Percentiles rank a stretch among this genome's conserved stretches.
These are phyloP conservation scores for Girardia tigrina DNA, from an alignment of 2,888 invertebrate genomes.

Conservation along the genomic window DNA sequence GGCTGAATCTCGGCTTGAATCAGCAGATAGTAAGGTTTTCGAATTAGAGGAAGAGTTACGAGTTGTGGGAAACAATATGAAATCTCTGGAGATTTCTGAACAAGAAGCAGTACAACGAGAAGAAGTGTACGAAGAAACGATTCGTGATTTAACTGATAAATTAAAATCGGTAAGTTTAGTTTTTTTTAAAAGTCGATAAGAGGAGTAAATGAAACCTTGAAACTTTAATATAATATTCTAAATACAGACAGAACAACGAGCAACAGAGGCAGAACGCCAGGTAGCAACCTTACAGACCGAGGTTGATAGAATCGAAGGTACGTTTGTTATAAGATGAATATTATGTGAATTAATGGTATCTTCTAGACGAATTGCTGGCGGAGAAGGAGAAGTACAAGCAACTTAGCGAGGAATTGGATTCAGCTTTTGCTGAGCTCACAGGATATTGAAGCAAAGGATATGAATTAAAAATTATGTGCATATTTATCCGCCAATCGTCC, in stretches of 20 bases:
- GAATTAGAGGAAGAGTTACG: slow-evolving; percentile 66
- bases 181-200: too few species aligned
- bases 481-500: background rate
- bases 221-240: background rate
- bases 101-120: slow-evolving; percentile 58
- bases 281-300: slow-evolving; percentile 99
- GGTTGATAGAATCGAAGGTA: slow-evolving; percentile 96
- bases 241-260: slow-evolving; percentile 91
- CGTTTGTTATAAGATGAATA: slow-evolving; percentile 16
- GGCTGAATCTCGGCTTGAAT: slow-evolving; percentile 35
- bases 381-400: slow-evolving; percentile 93
- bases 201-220: too few species aligned
- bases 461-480: background rate
- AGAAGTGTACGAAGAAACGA: slow-evolving; percentile 40
- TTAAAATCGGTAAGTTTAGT: slow-evolving; percentile 39
- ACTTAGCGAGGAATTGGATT: slow-evolving; percentile 90
- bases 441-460: slow-evolving; percentile 60
- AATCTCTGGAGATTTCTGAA: slow-evolving; percentile 94
- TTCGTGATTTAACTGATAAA: slow-evolving; percentile 38
- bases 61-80: slow-evolving; percentile 96
- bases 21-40: slow-evolving; percentile 33
- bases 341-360: background rate
- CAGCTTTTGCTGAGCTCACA: slow-evolving; percentile 86
- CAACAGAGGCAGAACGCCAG: slow-evolving; percentile 99
- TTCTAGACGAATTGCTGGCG: slow-evolving; percentile 54